Conservation (phyloP, 2,113 vertebrate genomes). For the Nyctereutes procyonoides region DNA sequence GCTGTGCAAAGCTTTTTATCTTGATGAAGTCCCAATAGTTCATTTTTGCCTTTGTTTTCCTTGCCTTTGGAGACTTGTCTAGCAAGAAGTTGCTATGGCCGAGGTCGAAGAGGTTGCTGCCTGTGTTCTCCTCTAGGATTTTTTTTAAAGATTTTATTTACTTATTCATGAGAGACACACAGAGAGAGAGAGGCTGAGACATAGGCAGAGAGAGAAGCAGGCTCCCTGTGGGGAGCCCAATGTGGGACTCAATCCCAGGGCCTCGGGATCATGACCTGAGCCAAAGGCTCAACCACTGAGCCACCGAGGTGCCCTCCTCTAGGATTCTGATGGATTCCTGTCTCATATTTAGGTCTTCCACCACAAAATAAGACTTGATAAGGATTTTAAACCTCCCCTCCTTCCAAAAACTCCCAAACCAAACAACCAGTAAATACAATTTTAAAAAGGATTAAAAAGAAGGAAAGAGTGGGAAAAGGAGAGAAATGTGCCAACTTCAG, state of each 20-base stretch:
- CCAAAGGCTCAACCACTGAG: no score
- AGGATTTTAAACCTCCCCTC: background rate
- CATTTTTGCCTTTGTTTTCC: background rate
- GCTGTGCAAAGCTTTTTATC: background rate
- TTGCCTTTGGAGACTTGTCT: background rate
- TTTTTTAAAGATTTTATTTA: no score
- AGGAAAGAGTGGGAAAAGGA: background rate
- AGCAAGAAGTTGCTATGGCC: background rate
- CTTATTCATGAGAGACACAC: no score
- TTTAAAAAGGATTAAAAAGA: slow-evolving; percentile 13
- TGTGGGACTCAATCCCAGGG: no score
- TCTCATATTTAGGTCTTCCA: background rate
- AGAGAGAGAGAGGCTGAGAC: no score
- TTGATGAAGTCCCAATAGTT: background rate
- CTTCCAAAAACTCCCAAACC: background rate
- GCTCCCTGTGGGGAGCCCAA: no score
- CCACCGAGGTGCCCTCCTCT: background rate
- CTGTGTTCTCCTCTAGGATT: background rate
- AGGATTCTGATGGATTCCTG: background rate
- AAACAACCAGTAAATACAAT: background rate
- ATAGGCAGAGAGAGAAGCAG: no score
- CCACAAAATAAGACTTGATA: background rate
- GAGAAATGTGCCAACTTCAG: background rate
- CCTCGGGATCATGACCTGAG: no score
- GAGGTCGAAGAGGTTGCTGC: background rate